These are phyloP conservation scores for Dascyllus trimaculatus DNA, from an alignment of 2,113 vertebrate genomes.

Conservation along the genomic window DNA sequence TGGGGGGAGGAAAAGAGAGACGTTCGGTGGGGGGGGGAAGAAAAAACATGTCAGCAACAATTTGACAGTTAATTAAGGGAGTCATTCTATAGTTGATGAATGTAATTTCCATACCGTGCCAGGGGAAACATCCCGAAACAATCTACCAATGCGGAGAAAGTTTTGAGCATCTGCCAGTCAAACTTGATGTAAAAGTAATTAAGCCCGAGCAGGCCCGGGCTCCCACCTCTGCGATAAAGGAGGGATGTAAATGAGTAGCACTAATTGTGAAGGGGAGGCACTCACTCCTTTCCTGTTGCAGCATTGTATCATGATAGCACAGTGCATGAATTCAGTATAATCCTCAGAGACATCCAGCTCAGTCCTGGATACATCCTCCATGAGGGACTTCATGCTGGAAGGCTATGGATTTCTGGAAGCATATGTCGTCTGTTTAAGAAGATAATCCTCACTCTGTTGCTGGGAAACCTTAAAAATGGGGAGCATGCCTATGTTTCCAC, in stretches of 20 bases:
- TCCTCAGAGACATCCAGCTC: slow-evolving; percentile 48
- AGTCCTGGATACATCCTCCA: slow-evolving; percentile 50
- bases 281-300: slow-evolving; percentile 50
- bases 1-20: slow-evolving; percentile 3
- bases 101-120: slow-evolving; percentile 44
- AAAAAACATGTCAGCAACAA: slow-evolving; percentile 39
- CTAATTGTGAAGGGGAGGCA: slow-evolving; percentile 70
- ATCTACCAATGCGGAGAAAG: slow-evolving; percentile 38
- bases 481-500: too few species aligned
- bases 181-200: slow-evolving; percentile 78
- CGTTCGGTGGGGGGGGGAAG: background rate
- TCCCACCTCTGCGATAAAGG: slow-evolving; percentile 75
- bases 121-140: slow-evolving; percentile 46
- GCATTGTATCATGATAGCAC: slow-evolving; percentile 46
- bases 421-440: slow-evolving; percentile 19
- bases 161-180: slow-evolving; percentile 69
- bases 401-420: slow-evolving; percentile 10
- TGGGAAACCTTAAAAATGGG: slow-evolving; percentile 36
- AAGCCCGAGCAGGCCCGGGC: slow-evolving; percentile 55
- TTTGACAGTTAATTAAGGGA: slow-evolving; percentile 58
- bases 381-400: slow-evolving; percentile 52
- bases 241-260: slow-evolving; percentile 75
- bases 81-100: slow-evolving; percentile 60
- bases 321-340: slow-evolving; percentile 71
- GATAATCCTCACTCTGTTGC: slow-evolving; percentile 41